Evolutionary conservation across 2,797 vertebrate genomes (phyloP).

Genomic region (Ispidina picta): DNA sequence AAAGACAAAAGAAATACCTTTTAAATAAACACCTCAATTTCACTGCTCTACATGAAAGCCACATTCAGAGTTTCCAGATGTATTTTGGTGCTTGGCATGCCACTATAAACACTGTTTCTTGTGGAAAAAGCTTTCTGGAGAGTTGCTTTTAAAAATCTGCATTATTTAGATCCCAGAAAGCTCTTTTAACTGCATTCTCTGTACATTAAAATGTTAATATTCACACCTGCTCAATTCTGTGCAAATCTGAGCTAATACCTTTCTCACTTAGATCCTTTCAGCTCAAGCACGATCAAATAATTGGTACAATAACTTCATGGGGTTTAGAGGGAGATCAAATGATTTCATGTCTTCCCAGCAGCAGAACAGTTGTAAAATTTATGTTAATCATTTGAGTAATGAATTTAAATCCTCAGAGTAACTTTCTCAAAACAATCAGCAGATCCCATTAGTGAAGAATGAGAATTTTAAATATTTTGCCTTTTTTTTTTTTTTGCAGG

Average conservation of each 20-base stretch:
- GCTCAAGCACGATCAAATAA: slow-evolving; percentile 58
- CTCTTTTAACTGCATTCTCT: slow-evolving; percentile 17
- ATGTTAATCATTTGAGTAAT: slow-evolving; percentile 7
- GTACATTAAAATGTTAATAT: slow-evolving; percentile 16
- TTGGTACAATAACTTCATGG: slow-evolving; percentile 40
- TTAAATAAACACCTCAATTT: not conserved
- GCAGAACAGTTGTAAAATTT: slow-evolving; percentile 5
- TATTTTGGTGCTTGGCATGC: not conserved
- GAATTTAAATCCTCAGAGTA: slow-evolving; percentile 3
- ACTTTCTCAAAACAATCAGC: not conserved
- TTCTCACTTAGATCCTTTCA: slow-evolving; percentile 40
- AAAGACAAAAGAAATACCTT: not conserved
- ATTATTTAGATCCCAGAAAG: slow-evolving; percentile 4
- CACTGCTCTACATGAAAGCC: not conserved
- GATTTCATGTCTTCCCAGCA: slow-evolving; percentile 46
- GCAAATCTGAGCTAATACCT: slow-evolving; percentile 2
- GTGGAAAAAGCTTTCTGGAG: not conserved
- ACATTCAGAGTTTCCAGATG: not conserved
- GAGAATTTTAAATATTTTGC: not conserved
- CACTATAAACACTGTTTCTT: not conserved
- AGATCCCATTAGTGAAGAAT: not conserved
- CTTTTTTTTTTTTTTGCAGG: no score
- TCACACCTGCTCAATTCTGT: not conserved
- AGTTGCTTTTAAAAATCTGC: not conserved
- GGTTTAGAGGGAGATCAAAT: slow-evolving; percentile 47